phyloP scores from a whole-genome alignment of 2,888 invertebrate genomes.

The Eugnorisma glareosa region DNA sequence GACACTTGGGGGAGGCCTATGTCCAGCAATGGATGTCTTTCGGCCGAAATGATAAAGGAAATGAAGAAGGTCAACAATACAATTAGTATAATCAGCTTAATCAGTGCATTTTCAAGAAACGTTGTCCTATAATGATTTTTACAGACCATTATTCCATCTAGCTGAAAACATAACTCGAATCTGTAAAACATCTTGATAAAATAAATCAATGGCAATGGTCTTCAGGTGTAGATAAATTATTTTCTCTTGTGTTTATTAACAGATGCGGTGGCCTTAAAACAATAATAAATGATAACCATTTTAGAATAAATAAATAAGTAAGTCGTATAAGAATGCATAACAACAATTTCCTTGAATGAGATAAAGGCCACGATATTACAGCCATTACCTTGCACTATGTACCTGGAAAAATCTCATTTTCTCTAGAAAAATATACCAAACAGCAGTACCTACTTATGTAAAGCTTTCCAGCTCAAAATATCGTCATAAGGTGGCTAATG shows the following conservation, averaged over 20 bases:
- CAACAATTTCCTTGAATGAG: constrained; percentile 38
- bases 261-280: not conserved
- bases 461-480: constrained; percentile 15
- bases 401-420: constrained; percentile 51
- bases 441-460: constrained; percentile 50
- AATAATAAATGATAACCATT: constrained; percentile 33
- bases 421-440: constrained; percentile 29
- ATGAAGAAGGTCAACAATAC: not conserved
- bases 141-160: too few relatives aligned
- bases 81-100: too few relatives aligned
- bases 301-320: constrained; percentile 44
- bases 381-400: constrained; percentile 4
- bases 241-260: not conserved
- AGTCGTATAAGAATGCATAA: constrained; percentile 27
- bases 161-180: too few relatives aligned
- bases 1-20: too few relatives aligned
- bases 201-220: too few relatives aligned
- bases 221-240: too few relatives aligned
- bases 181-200: too few relatives aligned
- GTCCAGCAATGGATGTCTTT: too few relatives aligned
- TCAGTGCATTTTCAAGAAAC: too few relatives aligned
- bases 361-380: constrained; percentile 39
- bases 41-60: too few relatives aligned
- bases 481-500: constrained; percentile 30
- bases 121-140: too few relatives aligned